phyloP scores from a whole-genome alignment of 2,113 vertebrate species.

The Tringa solitaria region DNA sequence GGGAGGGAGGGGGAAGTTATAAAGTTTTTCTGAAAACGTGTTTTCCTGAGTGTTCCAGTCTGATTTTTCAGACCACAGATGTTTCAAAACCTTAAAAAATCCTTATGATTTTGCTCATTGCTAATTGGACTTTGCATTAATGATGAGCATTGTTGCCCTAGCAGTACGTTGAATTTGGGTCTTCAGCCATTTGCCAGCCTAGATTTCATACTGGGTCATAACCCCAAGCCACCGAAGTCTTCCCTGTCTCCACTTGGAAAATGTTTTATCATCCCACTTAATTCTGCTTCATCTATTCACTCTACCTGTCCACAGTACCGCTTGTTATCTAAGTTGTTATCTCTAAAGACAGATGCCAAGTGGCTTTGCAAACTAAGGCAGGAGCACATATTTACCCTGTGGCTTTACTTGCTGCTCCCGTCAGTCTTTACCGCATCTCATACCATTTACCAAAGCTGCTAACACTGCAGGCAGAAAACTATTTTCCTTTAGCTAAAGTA shows the following conservation, averaged over 20 bases:
- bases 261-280: not conserved
- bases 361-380: not conserved
- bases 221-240: not conserved
- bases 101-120: not conserved
- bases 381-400: not conserved
- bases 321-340: fast-evolving
- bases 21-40: not conserved
- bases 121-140: not conserved
- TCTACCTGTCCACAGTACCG: not conserved
- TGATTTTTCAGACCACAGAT: not conserved
- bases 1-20: not conserved
- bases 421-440: not conserved
- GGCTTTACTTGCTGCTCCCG: not conserved
- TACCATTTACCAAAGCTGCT: not conserved
- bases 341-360: not conserved
- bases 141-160: not conserved
- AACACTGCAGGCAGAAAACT: not conserved
- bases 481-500: not conserved
- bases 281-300: not conserved
- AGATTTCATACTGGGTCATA: not conserved
- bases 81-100: not conserved
- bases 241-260: not conserved
- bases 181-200: not conserved
- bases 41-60: not conserved
- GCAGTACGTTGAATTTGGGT: not conserved